phyloP scores from a whole-genome alignment of 2,113 vertebrate genomes.

The Lepus europaeus region DNA sequence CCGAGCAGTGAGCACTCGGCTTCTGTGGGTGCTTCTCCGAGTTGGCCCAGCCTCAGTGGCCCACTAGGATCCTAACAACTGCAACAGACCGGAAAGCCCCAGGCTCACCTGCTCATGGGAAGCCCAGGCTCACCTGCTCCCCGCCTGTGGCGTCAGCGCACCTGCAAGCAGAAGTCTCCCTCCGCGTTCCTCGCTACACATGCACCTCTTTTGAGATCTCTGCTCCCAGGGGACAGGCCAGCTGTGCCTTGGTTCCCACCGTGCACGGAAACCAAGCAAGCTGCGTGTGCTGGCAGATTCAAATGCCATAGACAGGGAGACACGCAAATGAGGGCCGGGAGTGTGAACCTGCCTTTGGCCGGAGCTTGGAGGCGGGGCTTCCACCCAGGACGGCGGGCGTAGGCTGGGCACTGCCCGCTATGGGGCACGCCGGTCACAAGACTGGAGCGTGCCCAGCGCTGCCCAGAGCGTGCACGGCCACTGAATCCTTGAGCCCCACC shows the following conservation, averaged over 20 bases:
- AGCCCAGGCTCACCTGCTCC: not conserved
- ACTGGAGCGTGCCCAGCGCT: not conserved
- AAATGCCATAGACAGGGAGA: not conserved
- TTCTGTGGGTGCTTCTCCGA: not conserved
- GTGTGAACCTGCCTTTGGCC: not conserved
- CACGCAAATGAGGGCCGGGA: not conserved
- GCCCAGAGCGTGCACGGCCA: not conserved
- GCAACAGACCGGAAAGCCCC: not conserved
- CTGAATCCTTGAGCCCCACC: not conserved
- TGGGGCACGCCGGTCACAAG: not conserved
- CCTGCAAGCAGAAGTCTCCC: not conserved
- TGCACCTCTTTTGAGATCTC: not conserved
- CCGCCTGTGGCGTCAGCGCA: not conserved
- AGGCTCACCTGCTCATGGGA: not conserved
- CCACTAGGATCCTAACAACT: not conserved
- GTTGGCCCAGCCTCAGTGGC: not conserved
- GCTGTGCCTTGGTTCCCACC: not conserved
- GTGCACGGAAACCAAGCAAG: not conserved
- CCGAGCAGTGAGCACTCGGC: fast-evolving
- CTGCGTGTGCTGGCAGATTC: not conserved
- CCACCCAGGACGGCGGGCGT: not conserved
- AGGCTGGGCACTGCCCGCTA: no score
- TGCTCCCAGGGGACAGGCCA: not conserved
- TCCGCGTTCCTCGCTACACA: not conserved
- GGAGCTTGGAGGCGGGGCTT: not conserved